Evolutionary conservation across 1,140 invertebrate genomes (phyloP), one percentile per base, ranked within the genome.

Genomic region (Schlechtendalia chinensis): DNA sequence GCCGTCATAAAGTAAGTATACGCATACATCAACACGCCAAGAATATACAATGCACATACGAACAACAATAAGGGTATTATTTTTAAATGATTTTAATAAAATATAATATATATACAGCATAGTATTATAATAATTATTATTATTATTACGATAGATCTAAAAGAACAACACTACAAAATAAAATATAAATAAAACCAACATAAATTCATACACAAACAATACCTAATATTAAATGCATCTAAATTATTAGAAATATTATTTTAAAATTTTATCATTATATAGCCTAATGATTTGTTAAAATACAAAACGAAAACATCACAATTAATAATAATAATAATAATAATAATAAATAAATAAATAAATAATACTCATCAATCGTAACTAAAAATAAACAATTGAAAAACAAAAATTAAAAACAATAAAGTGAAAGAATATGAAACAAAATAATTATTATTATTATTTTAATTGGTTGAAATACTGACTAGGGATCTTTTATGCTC

Each of bases 121-220:
- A 79, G 75, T 79, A 79, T 79, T 79, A 79, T 79, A 56, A 77
- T 77, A 77, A 77, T 47, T 12, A 79, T 79, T 53, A 79, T 79
- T 39, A 39, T 39, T 79, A 79, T 79, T 79, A 79, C 61, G 56
- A 79, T 79, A 79, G 56, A 79, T 79, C 75, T 79, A 79, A 79
- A 79, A 79, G 75, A 79, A 79, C 75, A 79, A 79, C 75, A 79
- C 75, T 79, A 79, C 75, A 79, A 79, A 79, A 79, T 79, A 79
- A 77, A 77, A 77, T 77, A 59, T 59, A 77, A 77, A 77, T 59
- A 77, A 77, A 79, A 79, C 75, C 75, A 79, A 79, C 75, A 79
- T 79, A 79, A 79, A 79, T 61, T 79, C 56, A 61, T 79, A 79
- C 75, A 79, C 75, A 79, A 79, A 79, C 75, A 79, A 79, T 79